Evolutionary conservation across 2,797 vertebrate species (phyloP).

Genomic region (Catharus ustulatus): DNA sequence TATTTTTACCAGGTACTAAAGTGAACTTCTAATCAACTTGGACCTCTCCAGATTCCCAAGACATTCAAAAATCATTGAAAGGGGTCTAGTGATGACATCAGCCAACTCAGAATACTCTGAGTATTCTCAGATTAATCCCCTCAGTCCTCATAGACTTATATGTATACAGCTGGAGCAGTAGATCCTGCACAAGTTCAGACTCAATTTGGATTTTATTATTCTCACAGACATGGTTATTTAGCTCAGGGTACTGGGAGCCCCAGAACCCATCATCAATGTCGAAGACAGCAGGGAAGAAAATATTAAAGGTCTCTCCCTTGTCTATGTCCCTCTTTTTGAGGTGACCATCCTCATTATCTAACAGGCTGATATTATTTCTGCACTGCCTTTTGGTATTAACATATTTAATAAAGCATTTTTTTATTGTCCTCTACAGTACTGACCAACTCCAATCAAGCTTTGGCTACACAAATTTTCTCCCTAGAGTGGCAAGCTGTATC

Average conservation of each 20-base stretch:
- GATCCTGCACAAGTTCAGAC: neutral
- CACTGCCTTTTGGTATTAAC: neutral
- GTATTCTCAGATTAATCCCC: neutral
- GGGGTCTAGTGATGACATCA: neutral
- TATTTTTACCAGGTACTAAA: neutral
- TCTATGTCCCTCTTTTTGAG: neutral
- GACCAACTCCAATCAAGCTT: neutral
- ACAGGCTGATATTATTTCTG: neutral
- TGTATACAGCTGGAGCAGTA: neutral
- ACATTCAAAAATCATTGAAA: neutral
- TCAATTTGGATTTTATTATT: neutral
- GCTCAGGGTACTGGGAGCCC: neutral
- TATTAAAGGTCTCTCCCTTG: neutral
- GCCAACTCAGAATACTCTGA: neutral
- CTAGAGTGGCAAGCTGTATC: too few relatives aligned
- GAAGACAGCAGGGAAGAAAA: neutral
- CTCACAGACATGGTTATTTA: neutral
- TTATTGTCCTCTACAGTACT: neutral
- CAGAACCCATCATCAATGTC: neutral
- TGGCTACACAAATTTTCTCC: too few relatives aligned
- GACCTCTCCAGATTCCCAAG: neutral
- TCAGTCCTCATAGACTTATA: neutral
- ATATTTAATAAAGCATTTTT: neutral
- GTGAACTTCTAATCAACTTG: neutral
- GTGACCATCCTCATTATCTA: neutral